phyloP scores from a whole-genome alignment of 2,113 vertebrate genomes.

The Dasyurus viverrinus region DNA sequence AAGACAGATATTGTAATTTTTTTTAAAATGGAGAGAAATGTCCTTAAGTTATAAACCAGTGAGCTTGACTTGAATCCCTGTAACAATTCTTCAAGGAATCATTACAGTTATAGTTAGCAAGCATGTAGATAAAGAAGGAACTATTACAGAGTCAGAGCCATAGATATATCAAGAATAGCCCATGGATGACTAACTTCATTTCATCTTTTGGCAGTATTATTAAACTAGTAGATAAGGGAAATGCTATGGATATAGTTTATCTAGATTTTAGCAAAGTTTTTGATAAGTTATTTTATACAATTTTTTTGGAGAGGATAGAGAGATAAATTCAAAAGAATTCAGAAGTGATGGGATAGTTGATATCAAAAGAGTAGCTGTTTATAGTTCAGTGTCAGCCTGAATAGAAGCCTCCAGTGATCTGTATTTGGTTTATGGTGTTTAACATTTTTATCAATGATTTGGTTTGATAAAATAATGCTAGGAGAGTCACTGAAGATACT shows the following conservation, averaged over 20 bases:
- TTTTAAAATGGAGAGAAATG: background rate
- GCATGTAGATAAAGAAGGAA: background rate
- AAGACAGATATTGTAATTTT: background rate
- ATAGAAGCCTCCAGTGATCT: background rate
- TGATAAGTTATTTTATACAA: background rate
- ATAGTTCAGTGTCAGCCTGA: background rate
- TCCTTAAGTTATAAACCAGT: background rate
- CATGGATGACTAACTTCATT: background rate
- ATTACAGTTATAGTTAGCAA: background rate
- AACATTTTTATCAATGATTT: background rate
- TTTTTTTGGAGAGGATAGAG: background rate
- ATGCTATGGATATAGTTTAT: background rate
- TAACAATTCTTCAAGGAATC: background rate
- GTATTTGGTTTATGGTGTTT: background rate
- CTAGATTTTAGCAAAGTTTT: background rate
- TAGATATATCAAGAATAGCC: background rate
- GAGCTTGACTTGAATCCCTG: background rate
- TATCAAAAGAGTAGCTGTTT: background rate
- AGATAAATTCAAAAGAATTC: background rate
- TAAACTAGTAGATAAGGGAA: background rate
- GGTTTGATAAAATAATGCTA: background rate
- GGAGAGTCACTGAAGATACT: background rate
- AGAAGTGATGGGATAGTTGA: background rate
- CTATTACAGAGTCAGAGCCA: background rate
- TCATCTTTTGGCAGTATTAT: background rate